Evolutionary conservation across 2,113 vertebrate species (phyloP).

Genomic region (Merops nubicus): DNA sequence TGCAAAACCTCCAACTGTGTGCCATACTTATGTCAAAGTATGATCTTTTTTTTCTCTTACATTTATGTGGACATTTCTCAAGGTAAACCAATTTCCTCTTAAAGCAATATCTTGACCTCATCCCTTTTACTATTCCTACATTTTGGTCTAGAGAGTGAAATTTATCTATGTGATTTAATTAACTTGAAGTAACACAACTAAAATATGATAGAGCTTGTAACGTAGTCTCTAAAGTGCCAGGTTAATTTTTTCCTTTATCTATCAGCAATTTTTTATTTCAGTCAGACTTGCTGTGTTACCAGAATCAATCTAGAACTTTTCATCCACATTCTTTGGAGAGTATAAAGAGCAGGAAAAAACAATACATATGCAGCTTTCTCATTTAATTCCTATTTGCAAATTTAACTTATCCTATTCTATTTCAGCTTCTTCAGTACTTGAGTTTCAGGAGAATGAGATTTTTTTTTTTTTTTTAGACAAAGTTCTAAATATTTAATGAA

Average conservation of each 20-base stretch:
- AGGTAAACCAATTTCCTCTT: background rate
- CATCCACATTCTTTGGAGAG: background rate
- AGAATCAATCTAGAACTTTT: background rate
- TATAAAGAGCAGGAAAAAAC: background rate
- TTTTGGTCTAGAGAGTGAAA: background rate
- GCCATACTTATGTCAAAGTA: background rate
- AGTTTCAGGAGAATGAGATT: conserved; percentile 3
- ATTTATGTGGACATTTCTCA: background rate
- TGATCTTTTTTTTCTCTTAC: background rate
- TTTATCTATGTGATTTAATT: background rate
- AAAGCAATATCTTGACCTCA: background rate
- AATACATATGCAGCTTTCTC: background rate
- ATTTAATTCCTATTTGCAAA: background rate
- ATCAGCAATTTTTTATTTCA: background rate
- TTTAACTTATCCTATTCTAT: background rate
- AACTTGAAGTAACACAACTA: background rate
- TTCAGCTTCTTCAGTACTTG: background rate
- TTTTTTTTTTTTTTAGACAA: background rate
- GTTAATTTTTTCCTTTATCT: background rate
- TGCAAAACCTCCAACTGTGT: background rate
- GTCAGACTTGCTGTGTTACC: background rate
- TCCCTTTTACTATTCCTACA: background rate
- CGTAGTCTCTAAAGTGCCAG: background rate
- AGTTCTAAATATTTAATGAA: conserved; percentile 38
- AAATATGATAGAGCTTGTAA: background rate